phyloP scores from a whole-genome alignment of 2,888 invertebrate species.

The Branchinecta sandiegonensis region DNA sequence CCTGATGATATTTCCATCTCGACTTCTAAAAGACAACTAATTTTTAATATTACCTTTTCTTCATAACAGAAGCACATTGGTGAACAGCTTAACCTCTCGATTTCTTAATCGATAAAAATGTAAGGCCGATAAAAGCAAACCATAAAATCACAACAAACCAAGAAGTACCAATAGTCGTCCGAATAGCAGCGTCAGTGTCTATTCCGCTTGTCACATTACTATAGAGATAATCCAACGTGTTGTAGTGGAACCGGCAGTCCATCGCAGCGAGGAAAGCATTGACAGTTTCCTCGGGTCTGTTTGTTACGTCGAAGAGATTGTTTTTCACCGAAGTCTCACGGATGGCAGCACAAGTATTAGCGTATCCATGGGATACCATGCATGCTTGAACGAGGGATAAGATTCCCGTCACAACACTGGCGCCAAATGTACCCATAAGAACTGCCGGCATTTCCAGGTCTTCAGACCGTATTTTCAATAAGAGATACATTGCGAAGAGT shows the following conservation, averaged over 20 bases:
- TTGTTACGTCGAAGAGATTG: background rate
- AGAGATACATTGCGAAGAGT: background rate
- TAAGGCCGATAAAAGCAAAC: constrained; percentile 7
- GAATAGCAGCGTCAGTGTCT: constrained; percentile 1
- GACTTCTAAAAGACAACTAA: too few species aligned
- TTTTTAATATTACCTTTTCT: too few species aligned
- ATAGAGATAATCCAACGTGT: constrained; percentile 1
- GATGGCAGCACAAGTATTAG: constrained; percentile 1
- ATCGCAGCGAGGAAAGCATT: background rate
- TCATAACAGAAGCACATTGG: too few species aligned
- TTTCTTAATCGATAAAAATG: background rate
- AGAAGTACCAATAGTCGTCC: background rate
- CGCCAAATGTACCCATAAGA: background rate
- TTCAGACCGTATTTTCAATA: background rate
- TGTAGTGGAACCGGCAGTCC: constrained; percentile 2
- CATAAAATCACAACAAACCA: constrained; percentile 7
- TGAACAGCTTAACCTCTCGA: too few species aligned
- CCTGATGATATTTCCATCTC: too few species aligned
- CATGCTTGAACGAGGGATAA: constrained; percentile 8
- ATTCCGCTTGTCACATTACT: background rate
- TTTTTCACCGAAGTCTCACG: background rate
- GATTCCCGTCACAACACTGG: background rate
- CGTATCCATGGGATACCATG: background rate
- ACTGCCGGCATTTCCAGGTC: background rate
- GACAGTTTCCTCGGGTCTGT: background rate